A percentile compares a stretch with the other conserved stretches of the same genome.
phyloP scores from a whole-genome alignment of 35 echinoderm and acorn worm genomes.

The Chiridota heheva region DNA sequence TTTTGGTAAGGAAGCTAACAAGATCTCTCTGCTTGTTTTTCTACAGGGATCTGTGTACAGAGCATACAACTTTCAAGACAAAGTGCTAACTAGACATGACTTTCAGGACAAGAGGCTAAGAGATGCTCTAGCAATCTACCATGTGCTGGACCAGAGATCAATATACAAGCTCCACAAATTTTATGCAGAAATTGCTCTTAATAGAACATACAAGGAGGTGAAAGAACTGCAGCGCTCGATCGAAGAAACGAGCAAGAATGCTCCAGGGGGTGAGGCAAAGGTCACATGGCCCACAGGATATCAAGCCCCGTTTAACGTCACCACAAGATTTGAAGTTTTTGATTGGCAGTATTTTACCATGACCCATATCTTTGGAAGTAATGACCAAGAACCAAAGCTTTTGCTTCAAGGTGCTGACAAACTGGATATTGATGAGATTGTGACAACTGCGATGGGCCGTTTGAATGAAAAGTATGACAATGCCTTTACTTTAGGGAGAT shows the following conservation, averaged over 20 bases:
- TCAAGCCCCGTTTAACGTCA: constrained; percentile 68
- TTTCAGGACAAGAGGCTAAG: constrained; percentile 64
- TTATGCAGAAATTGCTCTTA: constrained; percentile 74
- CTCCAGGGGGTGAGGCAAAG: constrained; percentile 68
- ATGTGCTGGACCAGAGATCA: constrained; percentile 74
- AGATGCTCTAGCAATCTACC: constrained; percentile 71
- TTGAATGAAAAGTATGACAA: constrained; percentile 88
- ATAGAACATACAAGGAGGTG: constrained; percentile 69
- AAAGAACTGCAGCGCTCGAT: constrained; percentile 51
- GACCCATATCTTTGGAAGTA: constrained; percentile 81
- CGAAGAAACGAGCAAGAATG: constrained; percentile 55
- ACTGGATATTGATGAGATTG: constrained; percentile 88
- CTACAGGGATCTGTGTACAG: constrained; percentile 72
- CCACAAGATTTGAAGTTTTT: constrained; percentile 81
- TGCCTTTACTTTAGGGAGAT: constrained; percentile 68
- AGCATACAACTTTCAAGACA: constrained; percentile 81
- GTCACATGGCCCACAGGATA: constrained; percentile 84
- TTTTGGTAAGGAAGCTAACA: too few species aligned
- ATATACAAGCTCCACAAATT: constrained; percentile 94
- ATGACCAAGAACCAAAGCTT: constrained; percentile 76
- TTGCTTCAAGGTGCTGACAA: constrained; percentile 78
- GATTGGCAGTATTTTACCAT: constrained; percentile 97
- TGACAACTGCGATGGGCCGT: constrained; percentile 75
- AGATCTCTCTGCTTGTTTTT: too few species aligned
- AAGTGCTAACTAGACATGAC: constrained; percentile 61